Evolutionary conservation across 2,113 vertebrate genomes (phyloP), one percentile per base, ranked within the genome.

Genomic region (Syrrhaptes paradoxus): DNA sequence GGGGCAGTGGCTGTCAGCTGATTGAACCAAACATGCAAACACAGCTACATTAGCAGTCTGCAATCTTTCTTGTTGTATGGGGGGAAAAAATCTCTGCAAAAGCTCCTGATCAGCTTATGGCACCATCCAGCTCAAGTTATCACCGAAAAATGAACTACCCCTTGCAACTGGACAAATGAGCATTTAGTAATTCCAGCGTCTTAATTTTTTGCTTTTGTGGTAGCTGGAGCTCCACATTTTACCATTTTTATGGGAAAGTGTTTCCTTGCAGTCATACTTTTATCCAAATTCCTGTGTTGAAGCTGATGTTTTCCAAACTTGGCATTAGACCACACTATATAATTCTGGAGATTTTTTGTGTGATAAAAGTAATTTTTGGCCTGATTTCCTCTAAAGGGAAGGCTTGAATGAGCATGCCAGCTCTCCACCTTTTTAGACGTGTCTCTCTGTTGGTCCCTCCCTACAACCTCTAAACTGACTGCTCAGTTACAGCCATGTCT

Each of bases 1-100:
- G 57, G 54, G 79, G 51, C 57, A 49, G 46, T 16, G 41, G 65
- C 52, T n/a, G 10, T 80, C 90, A 84, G 65, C 85, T 96, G 90
- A 86, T 75, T 68, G 81, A 76, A 59, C 58, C 0, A 2, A 85
- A 51, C 13, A 21, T 2, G 32, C 48, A 55, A 93, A 87, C 63
- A 88, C 59, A 90, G 61, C 87, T 48, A 25, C 1, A 1, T 36
- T 29, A 38, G 78, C 51, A 73, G 13, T 25, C 61, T 61, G 52
- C 32, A 75, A 45, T 80, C 24, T 48, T 45, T 66, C 43, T 58
- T 54, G 1, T 67, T 59, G 24, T 38, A 31, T 6, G 0, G 0
- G 32, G 21, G 31, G 6, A 8, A 28, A 17, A 58, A 54, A 15
- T 4, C 29, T 90, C 21, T 65, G 3, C 55, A 54, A 70, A 59